Base-by-base conservation (phyloP, 2,888 invertebrate genomes). In the Embidobia sp. region DNA sequence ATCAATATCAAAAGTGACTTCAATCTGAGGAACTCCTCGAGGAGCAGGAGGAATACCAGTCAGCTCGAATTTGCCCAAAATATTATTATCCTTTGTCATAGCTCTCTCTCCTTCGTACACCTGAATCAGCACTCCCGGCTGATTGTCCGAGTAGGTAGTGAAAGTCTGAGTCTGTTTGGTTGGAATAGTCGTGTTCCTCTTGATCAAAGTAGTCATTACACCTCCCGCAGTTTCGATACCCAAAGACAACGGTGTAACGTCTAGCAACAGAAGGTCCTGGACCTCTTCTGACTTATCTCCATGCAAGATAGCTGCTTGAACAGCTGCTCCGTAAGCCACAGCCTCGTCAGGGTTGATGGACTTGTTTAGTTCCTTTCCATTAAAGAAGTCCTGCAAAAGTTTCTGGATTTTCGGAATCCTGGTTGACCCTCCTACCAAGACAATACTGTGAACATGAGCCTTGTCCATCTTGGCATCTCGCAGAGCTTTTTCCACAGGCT, bases 71-170 rank as follows among this genome's bases (percentile, higher is more conserved):
- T 94, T 95, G 13, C 96, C 96, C 57, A 96, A 89, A 1, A 95
- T 90, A 85, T 97, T 96, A 88, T 97, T 97, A 86, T 97, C 97
- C 87, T 93, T 96, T 5, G 97, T 97, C 95, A 97, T 94, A 13
- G 95, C 94, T 70, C 97, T 91, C 90, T 96, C 96, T 18, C 96
- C 96, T 90, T 97, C 96, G 84, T 93, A 96, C 1, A 96, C 94
- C 90, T 95, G 95, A 82, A 97, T 44, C 35, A 35, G 13, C 35
- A 35, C 35, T 3, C 35, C 96, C 13, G 95, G 94, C 87, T 98
- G 98, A 85, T 97, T 97, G 90, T 98, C 97, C 10, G 96, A 91
- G 87, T 97, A 97, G 0, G 98, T 98, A 2, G 97, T 96, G 87
- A 98, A 98, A 0, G 93, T 94, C 80, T 93, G 92, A 73, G 94